Percentiles rank a stretch among this genome's conserved stretches.
phyloP scores from a whole-genome alignment of 2,888 invertebrate species.

The Caenorhabditis panamensis region DNA sequence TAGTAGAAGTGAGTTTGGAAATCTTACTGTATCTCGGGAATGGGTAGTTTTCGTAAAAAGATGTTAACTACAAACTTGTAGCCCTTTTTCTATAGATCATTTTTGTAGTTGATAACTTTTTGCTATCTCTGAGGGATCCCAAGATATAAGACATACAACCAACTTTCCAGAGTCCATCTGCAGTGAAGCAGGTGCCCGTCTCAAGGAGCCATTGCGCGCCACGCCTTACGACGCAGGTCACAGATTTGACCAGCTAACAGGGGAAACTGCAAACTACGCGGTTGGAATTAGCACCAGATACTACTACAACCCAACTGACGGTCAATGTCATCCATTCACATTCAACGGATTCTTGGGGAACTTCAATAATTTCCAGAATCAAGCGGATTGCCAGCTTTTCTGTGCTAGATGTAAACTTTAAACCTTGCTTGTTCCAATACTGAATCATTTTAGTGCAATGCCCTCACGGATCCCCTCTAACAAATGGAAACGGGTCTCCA shows the following conservation, averaged over 20 bases:
- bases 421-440: not conserved
- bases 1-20: conserved; percentile 66
- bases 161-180: conserved; percentile 68
- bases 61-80: no score
- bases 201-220: conserved; percentile 52
- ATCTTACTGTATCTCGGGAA: no score
- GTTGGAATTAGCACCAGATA: conserved; percentile 69
- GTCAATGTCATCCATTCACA: conserved; percentile 72
- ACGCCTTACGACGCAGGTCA: conserved; percentile 69
- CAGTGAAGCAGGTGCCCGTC: conserved; percentile 65
- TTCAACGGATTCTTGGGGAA: conserved; percentile 73
- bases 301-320: conserved; percentile 72
- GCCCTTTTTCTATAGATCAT: no score
- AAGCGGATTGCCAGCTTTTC: conserved; percentile 72
- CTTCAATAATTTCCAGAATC: conserved; percentile 73
- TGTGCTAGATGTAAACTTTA: conserved; percentile 69
- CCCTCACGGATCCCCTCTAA: conserved; percentile 68
- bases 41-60: no score
- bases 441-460: conserved; percentile 48
- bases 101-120: no score
- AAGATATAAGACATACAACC: no score
- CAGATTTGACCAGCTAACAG: conserved; percentile 69
- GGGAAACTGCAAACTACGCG: conserved; percentile 68
- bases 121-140: no score
- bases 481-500: conserved; percentile 69